Evolutionary conservation across 2,888 invertebrate genomes (phyloP), one percentile per base, ranked within the genome.

Genomic region (Odontocolon sp.): DNA sequence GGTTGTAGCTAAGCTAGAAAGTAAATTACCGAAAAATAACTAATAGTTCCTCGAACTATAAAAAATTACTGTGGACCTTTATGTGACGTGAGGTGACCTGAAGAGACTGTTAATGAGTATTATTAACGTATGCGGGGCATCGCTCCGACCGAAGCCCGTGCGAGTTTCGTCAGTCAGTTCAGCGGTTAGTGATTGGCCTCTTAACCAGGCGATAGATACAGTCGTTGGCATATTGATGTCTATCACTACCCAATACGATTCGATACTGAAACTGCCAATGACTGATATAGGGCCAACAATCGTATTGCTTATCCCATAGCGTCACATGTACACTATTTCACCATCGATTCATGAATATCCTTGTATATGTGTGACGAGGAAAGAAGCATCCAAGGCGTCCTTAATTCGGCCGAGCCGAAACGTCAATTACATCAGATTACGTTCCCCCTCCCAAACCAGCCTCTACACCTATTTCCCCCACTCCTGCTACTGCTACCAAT

Each of bases 351-450:
- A 16, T 31, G 28, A 40, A n/a, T 23, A 42, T 50, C n/a, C 11
- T 23, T 11, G 45, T n/a, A 23, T n/a, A 18, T 14, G 38, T 21
- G 11, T 36, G 54, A 40, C 6, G 38, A 64, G 59, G 54, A 66
- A 28, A 42, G 36, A 52, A 14, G 6, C n/a, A 5, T 40, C 11
- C 50, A 42, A 52, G 52, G 45, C 38, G 36, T 67, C 47, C 66
- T 78, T 78, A 69, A 75, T 74, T 78, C 47, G 66, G 64, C 18
- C 74, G 66, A 28, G 64, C 57, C 59, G 33, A 70, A 57, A 59
- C 77, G 74, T 74, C 71, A 72, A 79, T 79, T 79, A 78, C 45
- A 45, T 76, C 67, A 42, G 54, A 71, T 52, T 54, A 72, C n/a
- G n/a, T 68, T 38, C 45, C 26, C 26, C 42, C 42, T 54, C 9